A percentile compares a stretch with the other conserved stretches of the same genome.
Conservation (phyloP, 2,797 vertebrate genomes). For the Eulemur rubriventer region DNA sequence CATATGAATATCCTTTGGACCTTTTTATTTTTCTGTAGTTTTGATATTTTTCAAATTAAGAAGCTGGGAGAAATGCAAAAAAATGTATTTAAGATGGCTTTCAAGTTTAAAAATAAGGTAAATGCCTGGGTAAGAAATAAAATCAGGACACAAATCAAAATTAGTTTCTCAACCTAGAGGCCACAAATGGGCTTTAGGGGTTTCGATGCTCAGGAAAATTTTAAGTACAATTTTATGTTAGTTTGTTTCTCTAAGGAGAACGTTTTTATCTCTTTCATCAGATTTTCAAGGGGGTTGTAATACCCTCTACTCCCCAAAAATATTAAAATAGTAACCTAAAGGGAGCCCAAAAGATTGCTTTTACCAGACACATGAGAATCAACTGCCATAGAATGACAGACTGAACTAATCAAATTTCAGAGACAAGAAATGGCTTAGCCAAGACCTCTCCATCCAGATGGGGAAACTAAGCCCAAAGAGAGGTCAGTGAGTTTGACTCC, state of each 20-base stretch:
- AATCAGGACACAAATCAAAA: neutral
- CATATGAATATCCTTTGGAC: no score
- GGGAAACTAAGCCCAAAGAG: constrained; percentile 7
- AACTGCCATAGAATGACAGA: neutral
- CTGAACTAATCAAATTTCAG: neutral
- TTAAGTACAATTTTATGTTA: neutral
- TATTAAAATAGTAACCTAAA: neutral
- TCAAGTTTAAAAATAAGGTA: constrained; percentile 31
- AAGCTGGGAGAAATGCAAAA: neutral
- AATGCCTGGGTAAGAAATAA: neutral
- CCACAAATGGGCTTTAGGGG: neutral
- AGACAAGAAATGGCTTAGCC: neutral
- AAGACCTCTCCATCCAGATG: neutral
- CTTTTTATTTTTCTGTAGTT: neutral
- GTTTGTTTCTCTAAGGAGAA: neutral
- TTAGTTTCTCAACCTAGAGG: neutral
- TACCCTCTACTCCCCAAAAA: neutral
- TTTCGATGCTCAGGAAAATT: neutral
- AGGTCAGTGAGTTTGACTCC: neutral
- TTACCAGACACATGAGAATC: neutral
- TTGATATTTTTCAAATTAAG: neutral
- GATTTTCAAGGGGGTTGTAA: neutral
- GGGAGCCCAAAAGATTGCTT: neutral
- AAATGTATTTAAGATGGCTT: neutral
- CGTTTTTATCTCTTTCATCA: neutral